phyloP scores from a whole-genome alignment of 23 tunicate species.

The Clavelina lepadiformis region DNA sequence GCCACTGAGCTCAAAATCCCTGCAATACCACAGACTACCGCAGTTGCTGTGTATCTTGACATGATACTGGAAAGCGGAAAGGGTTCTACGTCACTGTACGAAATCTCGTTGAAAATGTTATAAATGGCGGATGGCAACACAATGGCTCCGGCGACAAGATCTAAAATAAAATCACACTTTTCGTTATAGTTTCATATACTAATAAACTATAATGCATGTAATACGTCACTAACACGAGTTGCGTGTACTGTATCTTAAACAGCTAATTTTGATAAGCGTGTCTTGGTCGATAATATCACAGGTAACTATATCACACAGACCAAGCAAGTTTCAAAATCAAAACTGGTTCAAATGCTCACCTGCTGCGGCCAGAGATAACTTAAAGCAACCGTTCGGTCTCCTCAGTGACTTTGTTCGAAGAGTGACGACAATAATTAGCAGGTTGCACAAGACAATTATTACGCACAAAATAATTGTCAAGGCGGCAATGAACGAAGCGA shows the following conservation, averaged over 20 bases:
- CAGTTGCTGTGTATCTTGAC: constrained; percentile 5
- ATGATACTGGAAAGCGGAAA: not conserved
- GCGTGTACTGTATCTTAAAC: too few relatives aligned
- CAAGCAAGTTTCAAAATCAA: too few relatives aligned
- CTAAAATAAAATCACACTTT: constrained; percentile 4
- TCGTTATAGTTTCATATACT: too few relatives aligned
- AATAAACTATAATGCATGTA: too few relatives aligned
- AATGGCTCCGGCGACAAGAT: constrained; percentile 20
- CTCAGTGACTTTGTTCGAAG: constrained; percentile 32
- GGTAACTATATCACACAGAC: too few relatives aligned
- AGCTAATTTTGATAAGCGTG: too few relatives aligned
- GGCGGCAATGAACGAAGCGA: constrained; percentile 21
- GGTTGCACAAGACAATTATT: constrained; percentile 34
- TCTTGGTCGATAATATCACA: too few relatives aligned
- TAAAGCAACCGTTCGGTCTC: constrained; percentile 78
- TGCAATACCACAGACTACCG: constrained; percentile 25
- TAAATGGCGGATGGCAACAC: constrained; percentile 28
- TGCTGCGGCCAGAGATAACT: constrained; percentile 65
- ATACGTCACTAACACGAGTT: too few relatives aligned
- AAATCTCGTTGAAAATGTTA: constrained; percentile 20
- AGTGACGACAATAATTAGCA: constrained; percentile 39
- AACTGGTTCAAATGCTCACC: too few relatives aligned
- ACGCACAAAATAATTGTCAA: constrained; percentile 17
- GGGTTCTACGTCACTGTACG: constrained; percentile 2
- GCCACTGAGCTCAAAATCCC: constrained; percentile 36